These are phyloP conservation scores for Chrosomus eos DNA, from an alignment of 2,797 vertebrate genomes.

Conservation along the genomic window DNA sequence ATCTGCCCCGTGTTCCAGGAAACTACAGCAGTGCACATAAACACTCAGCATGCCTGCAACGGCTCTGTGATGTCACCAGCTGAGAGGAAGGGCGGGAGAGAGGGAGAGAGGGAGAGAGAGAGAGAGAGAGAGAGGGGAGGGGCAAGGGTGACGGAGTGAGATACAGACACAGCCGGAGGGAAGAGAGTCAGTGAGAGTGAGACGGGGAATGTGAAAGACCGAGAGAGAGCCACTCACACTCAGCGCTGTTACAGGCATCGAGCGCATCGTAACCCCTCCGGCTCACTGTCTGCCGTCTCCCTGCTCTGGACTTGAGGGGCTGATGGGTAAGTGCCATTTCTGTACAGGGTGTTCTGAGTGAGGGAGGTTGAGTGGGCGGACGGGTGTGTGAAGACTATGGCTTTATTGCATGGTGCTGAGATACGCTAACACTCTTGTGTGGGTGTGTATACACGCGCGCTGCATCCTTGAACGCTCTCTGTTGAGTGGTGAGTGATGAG, in stretches of 20 bases:
- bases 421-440: conserved; percentile 62
- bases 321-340: conserved; percentile 75
- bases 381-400: conserved; percentile 61
- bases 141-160: conserved; percentile 68
- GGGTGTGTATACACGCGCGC: conserved; percentile 16
- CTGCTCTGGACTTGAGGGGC: conserved; percentile 63
- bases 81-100: conserved; percentile 54
- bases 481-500: conserved; percentile 46
- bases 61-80: conserved; percentile 80
- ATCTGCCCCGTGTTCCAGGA: conserved; percentile 62
- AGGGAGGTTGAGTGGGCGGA: conserved; percentile 53
- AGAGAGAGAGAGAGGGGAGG: conserved; percentile 36
- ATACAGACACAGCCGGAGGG: conserved; percentile 71
- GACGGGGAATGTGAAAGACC: conserved; percentile 60
- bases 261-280: conserved; percentile 11
- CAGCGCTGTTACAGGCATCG: conserved; percentile 40
- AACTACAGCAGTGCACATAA: conserved; percentile 67
- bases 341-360: conserved; percentile 33
- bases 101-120: conserved; percentile 48
- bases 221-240: conserved; percentile 61
- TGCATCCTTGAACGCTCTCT: conserved; percentile 51
- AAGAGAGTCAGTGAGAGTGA: conserved; percentile 65
- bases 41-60: conserved; percentile 80
- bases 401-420: conserved; percentile 79
- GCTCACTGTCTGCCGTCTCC: conserved; percentile 14